Evolutionary conservation across 2,888 invertebrate genomes (phyloP).

Genomic region (Drosophila acutilabella): DNA sequence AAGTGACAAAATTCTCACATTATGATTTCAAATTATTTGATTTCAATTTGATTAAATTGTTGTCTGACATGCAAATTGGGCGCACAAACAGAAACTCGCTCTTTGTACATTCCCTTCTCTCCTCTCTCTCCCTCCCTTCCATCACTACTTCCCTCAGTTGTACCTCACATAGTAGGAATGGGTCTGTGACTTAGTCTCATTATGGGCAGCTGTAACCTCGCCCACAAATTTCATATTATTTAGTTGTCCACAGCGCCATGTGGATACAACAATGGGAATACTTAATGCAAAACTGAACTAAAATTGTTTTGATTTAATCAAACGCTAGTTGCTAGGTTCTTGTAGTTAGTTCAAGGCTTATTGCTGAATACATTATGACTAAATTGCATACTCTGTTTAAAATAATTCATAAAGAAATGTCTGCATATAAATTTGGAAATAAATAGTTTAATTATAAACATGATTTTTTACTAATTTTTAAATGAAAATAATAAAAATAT

Average conservation of each 20-base stretch:
- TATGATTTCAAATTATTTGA: slow-evolving; percentile 82
- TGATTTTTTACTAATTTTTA: too few species aligned
- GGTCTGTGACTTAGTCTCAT: slow-evolving; percentile 47
- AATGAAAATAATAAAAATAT: too few species aligned
- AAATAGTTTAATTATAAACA: too few species aligned
- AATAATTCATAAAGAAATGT: neutral
- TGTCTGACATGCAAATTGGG: slow-evolving; percentile 82
- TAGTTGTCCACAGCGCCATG: slow-evolving; percentile 16
- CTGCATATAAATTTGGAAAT: too few species aligned
- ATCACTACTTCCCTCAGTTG: neutral
- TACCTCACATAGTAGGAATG: neutral
- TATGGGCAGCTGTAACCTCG: slow-evolving; percentile 46
- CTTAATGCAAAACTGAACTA: slow-evolving; percentile 19
- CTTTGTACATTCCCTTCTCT: neutral
- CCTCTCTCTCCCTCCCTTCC: neutral
- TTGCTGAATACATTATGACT: slow-evolving; percentile 2
- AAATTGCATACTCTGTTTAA: neutral
- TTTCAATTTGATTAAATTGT: slow-evolving; percentile 81
- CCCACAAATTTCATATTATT: slow-evolving; percentile 25
- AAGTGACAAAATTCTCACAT: slow-evolving; percentile 84
- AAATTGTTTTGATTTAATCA: slow-evolving; percentile 13
- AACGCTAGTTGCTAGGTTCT: neutral
- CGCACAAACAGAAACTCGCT: slow-evolving; percentile 38
- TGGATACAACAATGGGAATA: slow-evolving; percentile 34
- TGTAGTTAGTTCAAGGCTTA: neutral